These are phyloP conservation scores for Delichon dasypus DNA, from an alignment of 2,797 vertebrate genomes.

Conservation along the genomic window DNA sequence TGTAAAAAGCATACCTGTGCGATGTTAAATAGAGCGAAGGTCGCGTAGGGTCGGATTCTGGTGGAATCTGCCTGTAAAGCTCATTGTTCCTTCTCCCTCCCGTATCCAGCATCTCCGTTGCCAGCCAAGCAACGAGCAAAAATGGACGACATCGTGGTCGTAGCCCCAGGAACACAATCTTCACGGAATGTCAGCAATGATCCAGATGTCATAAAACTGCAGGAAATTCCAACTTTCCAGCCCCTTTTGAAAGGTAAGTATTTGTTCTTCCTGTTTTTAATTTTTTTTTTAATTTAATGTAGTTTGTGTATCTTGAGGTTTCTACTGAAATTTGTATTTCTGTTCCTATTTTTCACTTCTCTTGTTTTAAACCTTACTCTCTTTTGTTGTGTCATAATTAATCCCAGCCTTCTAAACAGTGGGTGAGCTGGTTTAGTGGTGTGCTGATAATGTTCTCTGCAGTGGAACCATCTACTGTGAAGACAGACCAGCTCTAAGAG, in stretches of 20 bases:
- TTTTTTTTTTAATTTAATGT: not conserved
- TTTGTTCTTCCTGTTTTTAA: not conserved
- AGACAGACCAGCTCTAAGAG: not conserved
- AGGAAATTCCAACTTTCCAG: slow-evolving; percentile 98
- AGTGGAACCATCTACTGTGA: not conserved
- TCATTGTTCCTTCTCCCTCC: not conserved
- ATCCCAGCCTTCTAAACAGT: not conserved
- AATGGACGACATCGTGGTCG: slow-evolving; percentile 98
- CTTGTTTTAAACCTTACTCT: not conserved
- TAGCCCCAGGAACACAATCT: slow-evolving; percentile 90
- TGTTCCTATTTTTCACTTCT: not conserved
- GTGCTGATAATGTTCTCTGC: not conserved
- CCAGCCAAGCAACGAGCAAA: slow-evolving; percentile 95
- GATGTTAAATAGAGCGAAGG: rapidly evolving
- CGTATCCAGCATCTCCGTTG: slow-evolving; percentile 82
- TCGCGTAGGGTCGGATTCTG: not conserved
- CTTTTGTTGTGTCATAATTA: not conserved
- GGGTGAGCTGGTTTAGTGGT: not conserved
- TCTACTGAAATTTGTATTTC: not conserved
- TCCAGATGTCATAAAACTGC: slow-evolving; percentile 97
- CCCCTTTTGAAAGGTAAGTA: slow-evolving; percentile 92
- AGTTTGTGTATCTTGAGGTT: not conserved
- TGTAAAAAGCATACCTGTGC: rapidly evolving
- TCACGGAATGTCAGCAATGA: slow-evolving; percentile 92
- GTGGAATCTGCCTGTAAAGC: not conserved